Conservation (phyloP, 2,797 vertebrate species). For the Vespertilio murinus region DNA sequence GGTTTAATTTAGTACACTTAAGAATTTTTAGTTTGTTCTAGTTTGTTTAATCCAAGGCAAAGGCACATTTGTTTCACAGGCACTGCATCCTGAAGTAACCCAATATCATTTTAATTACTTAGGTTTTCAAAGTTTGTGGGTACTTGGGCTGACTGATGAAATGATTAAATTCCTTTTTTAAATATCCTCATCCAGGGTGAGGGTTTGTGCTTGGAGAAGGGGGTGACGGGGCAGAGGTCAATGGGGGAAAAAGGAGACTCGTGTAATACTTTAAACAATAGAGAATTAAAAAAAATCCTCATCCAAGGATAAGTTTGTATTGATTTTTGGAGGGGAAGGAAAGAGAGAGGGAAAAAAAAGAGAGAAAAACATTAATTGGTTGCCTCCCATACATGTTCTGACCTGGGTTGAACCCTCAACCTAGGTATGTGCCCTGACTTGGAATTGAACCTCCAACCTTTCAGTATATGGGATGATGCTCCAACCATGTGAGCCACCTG, state of each 20-base stretch:
- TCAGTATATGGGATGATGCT: not conserved
- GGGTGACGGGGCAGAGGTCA: too few species aligned
- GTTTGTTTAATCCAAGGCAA: constrained; percentile 6
- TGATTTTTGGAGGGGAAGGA: not conserved
- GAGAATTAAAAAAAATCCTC: not conserved
- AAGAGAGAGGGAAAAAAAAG: too few species aligned
- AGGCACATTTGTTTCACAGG: not conserved
- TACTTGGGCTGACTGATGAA: not conserved
- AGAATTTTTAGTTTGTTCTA: not conserved
- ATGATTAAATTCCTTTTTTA: too few species aligned
- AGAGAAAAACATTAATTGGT: not conserved
- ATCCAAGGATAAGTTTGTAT: not conserved
- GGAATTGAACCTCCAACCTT: not conserved
- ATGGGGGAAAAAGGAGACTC: too few species aligned
- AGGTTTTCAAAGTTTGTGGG: not conserved
- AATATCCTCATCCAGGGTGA: not conserved
- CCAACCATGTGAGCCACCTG: not conserved
- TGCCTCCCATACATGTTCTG: not conserved
- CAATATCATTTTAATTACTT: not conserved
- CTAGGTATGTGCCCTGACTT: not conserved
- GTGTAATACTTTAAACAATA: too few species aligned
- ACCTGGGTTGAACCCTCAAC: not conserved
- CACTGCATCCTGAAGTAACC: not conserved
- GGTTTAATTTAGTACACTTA: not conserved
- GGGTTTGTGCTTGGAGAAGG: too few species aligned